Percentiles rank a stretch among this genome's conserved stretches.
Conservation (phyloP, 2,797 vertebrate genomes). For the Arctocebus calabarensis region DNA sequence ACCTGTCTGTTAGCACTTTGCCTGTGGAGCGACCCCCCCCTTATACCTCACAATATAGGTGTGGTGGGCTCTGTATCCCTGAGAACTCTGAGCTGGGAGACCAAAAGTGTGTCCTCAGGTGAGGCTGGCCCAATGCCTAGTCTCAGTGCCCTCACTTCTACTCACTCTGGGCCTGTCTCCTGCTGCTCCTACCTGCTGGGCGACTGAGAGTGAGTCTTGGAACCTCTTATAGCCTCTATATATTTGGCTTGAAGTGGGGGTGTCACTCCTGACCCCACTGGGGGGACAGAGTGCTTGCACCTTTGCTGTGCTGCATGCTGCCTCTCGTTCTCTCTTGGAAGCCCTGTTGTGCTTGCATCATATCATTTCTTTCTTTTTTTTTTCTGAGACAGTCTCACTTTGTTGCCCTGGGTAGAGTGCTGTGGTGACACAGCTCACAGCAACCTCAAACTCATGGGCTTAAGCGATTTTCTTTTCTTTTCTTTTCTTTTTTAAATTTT, state of each 20-base stretch:
- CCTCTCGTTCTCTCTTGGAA: neutral
- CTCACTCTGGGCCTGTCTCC: neutral
- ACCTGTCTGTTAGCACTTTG: fast-evolving
- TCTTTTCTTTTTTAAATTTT: no score
- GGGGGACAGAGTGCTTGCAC: fast-evolving
- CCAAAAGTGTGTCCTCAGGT: no score
- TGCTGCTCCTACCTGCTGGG: neutral
- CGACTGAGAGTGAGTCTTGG: neutral
- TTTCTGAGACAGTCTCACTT: no score
- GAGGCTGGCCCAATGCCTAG: neutral
- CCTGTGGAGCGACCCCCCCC: neutral
- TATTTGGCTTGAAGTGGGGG: neutral
- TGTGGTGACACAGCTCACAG: no score
- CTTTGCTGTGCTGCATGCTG: no score
- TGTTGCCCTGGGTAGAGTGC: no score
- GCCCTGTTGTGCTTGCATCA: neutral
- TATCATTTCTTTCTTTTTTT: neutral
- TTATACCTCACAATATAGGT: neutral
- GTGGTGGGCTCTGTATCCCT: neutral
- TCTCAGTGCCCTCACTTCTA: neutral
- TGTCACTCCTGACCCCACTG: no score
- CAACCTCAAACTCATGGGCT: no score
- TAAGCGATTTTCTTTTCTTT: no score
- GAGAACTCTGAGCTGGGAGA: neutral
- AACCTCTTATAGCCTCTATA: neutral